Percentiles rank a stretch among this genome's conserved stretches.
Conservation (phyloP, 2,888 invertebrate genomes). For the Ypsolopha sequella region DNA sequence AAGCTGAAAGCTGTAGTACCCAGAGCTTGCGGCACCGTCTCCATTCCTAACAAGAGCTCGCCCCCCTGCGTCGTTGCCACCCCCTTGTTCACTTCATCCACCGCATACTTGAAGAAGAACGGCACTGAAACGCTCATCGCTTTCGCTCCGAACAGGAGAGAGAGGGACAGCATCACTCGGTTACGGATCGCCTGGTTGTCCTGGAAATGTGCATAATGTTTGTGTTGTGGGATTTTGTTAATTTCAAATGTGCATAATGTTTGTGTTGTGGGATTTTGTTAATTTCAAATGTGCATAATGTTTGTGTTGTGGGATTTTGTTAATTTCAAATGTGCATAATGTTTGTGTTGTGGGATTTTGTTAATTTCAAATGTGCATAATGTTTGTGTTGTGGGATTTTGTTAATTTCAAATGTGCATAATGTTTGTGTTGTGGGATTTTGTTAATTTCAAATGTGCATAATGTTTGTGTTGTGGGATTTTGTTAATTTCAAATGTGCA, state of each 20-base stretch:
- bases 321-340: too few relatives aligned
- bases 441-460: too few relatives aligned
- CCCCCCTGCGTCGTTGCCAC: slow-evolving; percentile 43
- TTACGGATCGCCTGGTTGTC: slow-evolving; percentile 80
- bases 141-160: slow-evolving; percentile 86
- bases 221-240: neutral
- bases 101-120: slow-evolving; percentile 93
- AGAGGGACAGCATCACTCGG: slow-evolving; percentile 87
- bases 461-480: too few relatives aligned
- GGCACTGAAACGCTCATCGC: slow-evolving; percentile 93
- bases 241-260: slow-evolving; percentile 1
- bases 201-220: slow-evolving; percentile 36
- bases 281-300: too few relatives aligned
- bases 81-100: slow-evolving; percentile 86
- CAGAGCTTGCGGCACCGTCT: slow-evolving; percentile 84
- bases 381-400: too few relatives aligned
- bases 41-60: slow-evolving; percentile 76
- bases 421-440: too few relatives aligned
- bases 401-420: too few relatives aligned
- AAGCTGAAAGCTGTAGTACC: slow-evolving; percentile 83
- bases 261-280: too few relatives aligned
- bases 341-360: too few relatives aligned
- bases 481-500: too few relatives aligned
- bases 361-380: too few relatives aligned
- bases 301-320: too few relatives aligned